These are phyloP conservation scores for Parotocinclus haroldoi DNA, from an alignment of 2,797 vertebrate genomes.

Conservation along the genomic window DNA sequence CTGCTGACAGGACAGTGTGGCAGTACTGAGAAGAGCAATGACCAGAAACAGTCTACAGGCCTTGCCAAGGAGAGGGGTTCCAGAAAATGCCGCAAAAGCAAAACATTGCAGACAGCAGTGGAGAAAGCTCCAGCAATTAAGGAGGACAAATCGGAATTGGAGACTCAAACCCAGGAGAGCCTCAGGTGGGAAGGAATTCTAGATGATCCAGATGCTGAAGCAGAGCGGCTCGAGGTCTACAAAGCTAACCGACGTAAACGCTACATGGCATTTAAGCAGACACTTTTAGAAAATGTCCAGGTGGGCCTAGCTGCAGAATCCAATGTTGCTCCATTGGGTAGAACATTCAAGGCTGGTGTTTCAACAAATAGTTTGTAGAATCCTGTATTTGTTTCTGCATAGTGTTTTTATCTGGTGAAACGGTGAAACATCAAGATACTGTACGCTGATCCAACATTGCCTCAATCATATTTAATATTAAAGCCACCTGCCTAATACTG, in stretches of 20 bases:
- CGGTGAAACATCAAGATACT: neutral
- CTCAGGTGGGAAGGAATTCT: slow-evolving; percentile 82
- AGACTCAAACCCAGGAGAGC: slow-evolving; percentile 61
- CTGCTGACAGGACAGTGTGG: slow-evolving; percentile 22
- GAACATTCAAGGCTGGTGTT: neutral
- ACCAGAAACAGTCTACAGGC: slow-evolving; percentile 37
- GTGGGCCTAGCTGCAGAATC: neutral
- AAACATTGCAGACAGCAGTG: slow-evolving; percentile 6
- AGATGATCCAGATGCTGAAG: slow-evolving; percentile 76
- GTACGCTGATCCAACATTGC: neutral
- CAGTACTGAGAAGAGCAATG: slow-evolving; percentile 30
- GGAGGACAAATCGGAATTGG: slow-evolving; percentile 39
- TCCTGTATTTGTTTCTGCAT: neutral
- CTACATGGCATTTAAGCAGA: slow-evolving; percentile 69
- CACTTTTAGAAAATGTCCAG: slow-evolving; percentile 40
- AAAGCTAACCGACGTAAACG: slow-evolving; percentile 77
- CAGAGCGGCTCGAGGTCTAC: slow-evolving; percentile 73
- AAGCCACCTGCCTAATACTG: neutral
- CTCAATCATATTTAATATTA: too few species aligned
- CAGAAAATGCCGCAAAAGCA: slow-evolving; percentile 43
- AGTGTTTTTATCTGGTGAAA: neutral
- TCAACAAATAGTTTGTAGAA: slow-evolving; percentile 4
- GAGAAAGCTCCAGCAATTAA: neutral
- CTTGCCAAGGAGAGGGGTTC: slow-evolving; percentile 30
- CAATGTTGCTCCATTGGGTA: slow-evolving; percentile 5